phyloP scores from a whole-genome alignment of 1,140 invertebrate genomes.

The Brachionus rubens region DNA sequence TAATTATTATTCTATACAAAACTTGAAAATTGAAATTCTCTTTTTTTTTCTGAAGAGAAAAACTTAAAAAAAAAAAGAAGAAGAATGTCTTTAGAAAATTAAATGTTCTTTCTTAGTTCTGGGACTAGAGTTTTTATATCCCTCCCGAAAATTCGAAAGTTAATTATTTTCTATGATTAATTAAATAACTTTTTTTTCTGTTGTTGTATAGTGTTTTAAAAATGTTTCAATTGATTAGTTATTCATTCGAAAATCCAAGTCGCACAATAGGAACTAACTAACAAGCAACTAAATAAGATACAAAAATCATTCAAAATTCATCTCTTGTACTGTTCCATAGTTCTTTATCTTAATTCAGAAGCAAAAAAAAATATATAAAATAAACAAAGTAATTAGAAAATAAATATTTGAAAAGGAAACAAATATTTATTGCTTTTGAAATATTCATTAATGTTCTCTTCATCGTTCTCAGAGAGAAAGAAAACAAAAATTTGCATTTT shows the following conservation, averaged over 20 bases:
- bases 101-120: neutral
- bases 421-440: conserved; percentile 43
- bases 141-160: conserved; percentile 1
- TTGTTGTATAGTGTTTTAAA: neutral
- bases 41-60: no score
- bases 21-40: neutral
- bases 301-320: no score
- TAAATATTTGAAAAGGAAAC: conserved; percentile 31
- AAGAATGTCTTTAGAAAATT: no score
- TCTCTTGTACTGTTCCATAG: no score
- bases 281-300: no score
- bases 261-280: conserved; percentile 12
- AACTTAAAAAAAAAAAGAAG: no score
- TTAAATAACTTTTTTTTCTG: neutral
- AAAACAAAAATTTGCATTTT: conserved; percentile 32
- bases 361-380: conserved; percentile 3
- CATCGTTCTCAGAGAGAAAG: neutral
- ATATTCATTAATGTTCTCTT: conserved; percentile 45
- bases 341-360: conserved; percentile 39
- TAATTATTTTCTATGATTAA: neutral
- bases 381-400: conserved; percentile 40
- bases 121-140: neutral
- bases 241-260: neutral
- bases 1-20: neutral
- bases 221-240: conserved; percentile 18